A percentile compares a stretch with the other conserved stretches of the same genome.
Conservation (phyloP, 2,888 invertebrate genomes). For the Phortica okadai region DNA sequence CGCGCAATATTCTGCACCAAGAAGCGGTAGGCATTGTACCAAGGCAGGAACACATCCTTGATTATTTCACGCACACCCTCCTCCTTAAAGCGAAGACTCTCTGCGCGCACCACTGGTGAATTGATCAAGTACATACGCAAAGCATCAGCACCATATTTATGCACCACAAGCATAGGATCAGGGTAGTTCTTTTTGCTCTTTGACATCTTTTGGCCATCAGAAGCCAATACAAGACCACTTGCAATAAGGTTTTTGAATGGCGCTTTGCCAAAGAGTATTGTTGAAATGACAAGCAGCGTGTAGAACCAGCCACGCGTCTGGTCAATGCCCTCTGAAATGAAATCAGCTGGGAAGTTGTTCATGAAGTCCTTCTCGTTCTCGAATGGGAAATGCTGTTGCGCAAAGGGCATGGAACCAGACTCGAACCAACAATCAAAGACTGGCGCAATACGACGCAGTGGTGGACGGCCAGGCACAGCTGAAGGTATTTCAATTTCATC, state of each 20-base stretch:
- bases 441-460: conserved; percentile 89
- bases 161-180: conserved; percentile 93
- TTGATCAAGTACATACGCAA: conserved; percentile 96
- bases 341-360: conserved; percentile 96
- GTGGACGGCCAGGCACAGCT: conserved; percentile 86
- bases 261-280: conserved; percentile 95
- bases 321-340: conserved; percentile 99
- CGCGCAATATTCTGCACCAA: conserved; percentile 94
- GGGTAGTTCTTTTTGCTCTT: conserved; percentile 99
- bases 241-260: conserved; percentile 98
- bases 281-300: conserved; percentile 97
- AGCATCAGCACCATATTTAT: conserved; percentile 98
- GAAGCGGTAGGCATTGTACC: conserved; percentile 96
- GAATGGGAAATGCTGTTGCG: conserved; percentile 97
- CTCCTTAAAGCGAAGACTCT: conserved; percentile 97
- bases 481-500: conserved; percentile 97
- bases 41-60: conserved; percentile 98
- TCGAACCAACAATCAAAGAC: conserved; percentile 99
- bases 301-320: conserved; percentile 99
- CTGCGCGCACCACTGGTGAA: conserved; percentile 98
- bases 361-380: conserved; percentile 92
- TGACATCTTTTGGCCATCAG: conserved; percentile 99
- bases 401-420: conserved; percentile 99
- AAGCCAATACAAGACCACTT: conserved; percentile 96
- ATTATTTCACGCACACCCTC: conserved; percentile 97